These are phyloP conservation scores for Grammatotria lemairii DNA, from an alignment of 2,113 vertebrate species.

Conservation along the genomic window DNA sequence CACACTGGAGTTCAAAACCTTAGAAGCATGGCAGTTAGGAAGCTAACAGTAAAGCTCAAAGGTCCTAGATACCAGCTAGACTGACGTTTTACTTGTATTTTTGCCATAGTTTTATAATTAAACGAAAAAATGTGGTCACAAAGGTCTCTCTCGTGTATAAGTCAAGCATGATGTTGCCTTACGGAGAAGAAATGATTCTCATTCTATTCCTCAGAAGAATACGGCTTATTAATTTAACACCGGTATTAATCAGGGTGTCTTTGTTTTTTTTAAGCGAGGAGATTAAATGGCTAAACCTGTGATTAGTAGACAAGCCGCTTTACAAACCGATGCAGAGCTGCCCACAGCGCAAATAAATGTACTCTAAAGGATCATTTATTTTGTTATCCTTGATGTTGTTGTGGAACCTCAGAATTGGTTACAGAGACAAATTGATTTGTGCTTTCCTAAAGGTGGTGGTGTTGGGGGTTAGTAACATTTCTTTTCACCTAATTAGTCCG, in stretches of 20 bases:
- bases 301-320: background rate
- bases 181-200: background rate
- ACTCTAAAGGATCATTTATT: background rate
- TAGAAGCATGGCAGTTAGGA: background rate
- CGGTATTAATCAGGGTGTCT: background rate
- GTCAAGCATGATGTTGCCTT: background rate
- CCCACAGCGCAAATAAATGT: background rate
- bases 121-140: fast-evolving
- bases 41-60: background rate
- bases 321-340: background rate
- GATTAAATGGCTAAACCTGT: background rate
- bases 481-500: background rate
- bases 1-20: background rate
- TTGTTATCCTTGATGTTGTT: background rate
- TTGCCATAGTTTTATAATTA: background rate
- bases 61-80: background rate
- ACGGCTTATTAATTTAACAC: background rate
- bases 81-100: background rate
- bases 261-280: background rate
- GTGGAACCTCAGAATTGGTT: background rate
- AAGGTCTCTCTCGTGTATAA: background rate
- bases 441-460: background rate
- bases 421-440: constrained; percentile 17
- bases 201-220: background rate
- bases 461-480: background rate